Evolutionary conservation across 1,140 invertebrate species (phyloP).

Genomic region (Temnothorax curvispinosus): DNA sequence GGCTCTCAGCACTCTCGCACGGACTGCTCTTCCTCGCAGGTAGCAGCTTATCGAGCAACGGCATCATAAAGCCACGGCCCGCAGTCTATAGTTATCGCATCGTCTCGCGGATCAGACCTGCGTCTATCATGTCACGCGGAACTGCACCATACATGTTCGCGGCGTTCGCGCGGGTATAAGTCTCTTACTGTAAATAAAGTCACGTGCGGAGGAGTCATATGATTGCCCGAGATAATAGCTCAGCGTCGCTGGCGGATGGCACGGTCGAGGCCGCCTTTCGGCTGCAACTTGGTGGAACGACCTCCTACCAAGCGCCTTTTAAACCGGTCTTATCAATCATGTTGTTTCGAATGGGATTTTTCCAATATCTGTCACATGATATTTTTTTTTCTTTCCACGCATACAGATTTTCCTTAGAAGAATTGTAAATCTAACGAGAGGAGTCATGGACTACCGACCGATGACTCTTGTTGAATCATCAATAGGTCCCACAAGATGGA

Average conservation of each 20-base stretch:
- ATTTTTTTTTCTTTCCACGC: neutral
- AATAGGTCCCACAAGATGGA: slow-evolving; percentile 40
- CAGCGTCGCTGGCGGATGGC: slow-evolving; percentile 51
- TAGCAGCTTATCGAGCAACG: slow-evolving; percentile 85
- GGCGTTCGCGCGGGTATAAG: slow-evolving; percentile 75
- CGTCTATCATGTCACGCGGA: slow-evolving; percentile 81
- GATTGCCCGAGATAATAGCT: slow-evolving; percentile 82
- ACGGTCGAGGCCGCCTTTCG: slow-evolving; percentile 1
- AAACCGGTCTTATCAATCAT: neutral
- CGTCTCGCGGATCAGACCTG: slow-evolving; percentile 71
- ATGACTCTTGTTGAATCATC: neutral
- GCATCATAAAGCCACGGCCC: slow-evolving; percentile 81
- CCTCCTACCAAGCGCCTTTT: neutral
- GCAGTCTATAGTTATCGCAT: slow-evolving; percentile 75
- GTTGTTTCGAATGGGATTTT: neutral
- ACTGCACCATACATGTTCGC: slow-evolving; percentile 79
- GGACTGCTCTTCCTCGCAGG: slow-evolving; percentile 77
- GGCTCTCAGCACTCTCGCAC: slow-evolving; percentile 67
- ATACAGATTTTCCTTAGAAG: neutral
- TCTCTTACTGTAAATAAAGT: slow-evolving; percentile 86
- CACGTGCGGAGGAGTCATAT: slow-evolving; percentile 87
- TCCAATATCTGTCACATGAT: neutral
- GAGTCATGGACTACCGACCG: neutral
- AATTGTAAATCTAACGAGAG: neutral
- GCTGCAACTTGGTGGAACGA: neutral